Base-by-base conservation (phyloP, 2,113 vertebrate species). In the Melanotaenia duboulayi region DNA sequence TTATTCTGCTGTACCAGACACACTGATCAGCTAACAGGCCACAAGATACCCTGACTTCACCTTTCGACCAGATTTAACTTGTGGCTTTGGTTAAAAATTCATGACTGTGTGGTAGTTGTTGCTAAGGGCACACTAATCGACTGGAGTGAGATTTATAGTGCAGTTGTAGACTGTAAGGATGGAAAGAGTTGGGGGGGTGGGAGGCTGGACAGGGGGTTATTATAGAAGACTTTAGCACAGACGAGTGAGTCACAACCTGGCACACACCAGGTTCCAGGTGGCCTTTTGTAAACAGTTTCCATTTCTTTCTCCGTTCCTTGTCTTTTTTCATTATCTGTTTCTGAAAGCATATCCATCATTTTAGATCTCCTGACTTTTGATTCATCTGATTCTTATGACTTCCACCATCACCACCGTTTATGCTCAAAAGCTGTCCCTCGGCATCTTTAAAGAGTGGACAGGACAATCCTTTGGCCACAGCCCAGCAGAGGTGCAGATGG, bases 71-170 rank as follows among this genome's bases (percentile, higher is more conserved):
- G 81, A 89, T 87, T 90, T 87, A 90, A 88, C 79, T 87, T 80
- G 42, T 78, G 83, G 83, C 80, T 87, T 84, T 90, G 85, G 83
- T 91, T 88, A 90, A 91, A 90, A 89, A 90, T 90, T 87, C 80
- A 90, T 90, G 91, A 89, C 72, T 65, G 56, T 75, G 76, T 87
- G 85, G 87, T 86, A 81, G 89, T 80, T 89, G 85, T 90, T 90
- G 87, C 87, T 87, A 85, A 84, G 86, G 87, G 87, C 87, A 79
- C 72, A 73, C 83, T 88, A 89, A 91, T 90, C 82, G 81, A 90
- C 86, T 83, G 54, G 62, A 88, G 79, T 77, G 78, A 89, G 84
- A 91, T 87, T 89, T 89, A 89, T 83, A 55, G 84, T 73, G 60
- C 55, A 82, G 83, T 85, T 76, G 50, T 69, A 57, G 68, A 74